Evolutionary conservation across 1,140 invertebrate species (phyloP).

Genomic region (Diabrotica virgifera): DNA sequence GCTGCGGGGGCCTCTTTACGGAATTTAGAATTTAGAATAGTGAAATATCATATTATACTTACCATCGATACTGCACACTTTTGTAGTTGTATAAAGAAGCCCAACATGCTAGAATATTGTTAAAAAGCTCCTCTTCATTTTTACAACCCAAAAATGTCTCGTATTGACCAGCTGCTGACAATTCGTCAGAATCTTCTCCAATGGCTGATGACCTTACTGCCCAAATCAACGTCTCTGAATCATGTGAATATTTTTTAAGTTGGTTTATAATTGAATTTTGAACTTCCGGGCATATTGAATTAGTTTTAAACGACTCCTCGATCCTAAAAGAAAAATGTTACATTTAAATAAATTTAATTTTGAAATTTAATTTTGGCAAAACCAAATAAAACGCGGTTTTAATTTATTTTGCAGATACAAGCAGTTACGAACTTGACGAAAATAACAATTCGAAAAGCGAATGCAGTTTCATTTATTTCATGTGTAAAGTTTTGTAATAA

Average conservation of each 20-base stretch:
- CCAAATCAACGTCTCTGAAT: slow-evolving; percentile 27
- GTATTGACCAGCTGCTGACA: slow-evolving; percentile 84
- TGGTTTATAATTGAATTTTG: slow-evolving; percentile 12
- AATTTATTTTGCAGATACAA: too few relatives aligned
- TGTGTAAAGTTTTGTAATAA: too few relatives aligned
- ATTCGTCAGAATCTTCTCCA: slow-evolving; percentile 73
- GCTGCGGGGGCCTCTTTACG: too few relatives aligned
- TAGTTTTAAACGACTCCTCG: slow-evolving; percentile 31
- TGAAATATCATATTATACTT: slow-evolving; percentile 23
- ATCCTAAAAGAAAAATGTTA: slow-evolving; percentile 31
- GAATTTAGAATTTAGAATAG: too few relatives aligned
- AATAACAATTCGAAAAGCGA: too few relatives aligned
- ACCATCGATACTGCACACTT: slow-evolving; percentile 71
- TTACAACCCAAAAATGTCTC: slow-evolving; percentile 69
- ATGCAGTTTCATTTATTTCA: too few relatives aligned
- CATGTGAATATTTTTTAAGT: slow-evolving; percentile 19
- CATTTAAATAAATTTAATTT: background rate
- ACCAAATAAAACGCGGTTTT: too few relatives aligned
- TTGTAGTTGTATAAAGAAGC: slow-evolving; percentile 72
- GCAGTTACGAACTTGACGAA: too few relatives aligned
- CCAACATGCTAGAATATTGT: slow-evolving; percentile 71
- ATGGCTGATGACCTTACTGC: slow-evolving; percentile 38
- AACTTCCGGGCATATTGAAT: slow-evolving; percentile 30
- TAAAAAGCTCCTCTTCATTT: slow-evolving; percentile 53
- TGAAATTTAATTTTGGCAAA: too few relatives aligned